Conservation (phyloP, 2,113 vertebrate species). For the Agapornis roseicollis region DNA sequence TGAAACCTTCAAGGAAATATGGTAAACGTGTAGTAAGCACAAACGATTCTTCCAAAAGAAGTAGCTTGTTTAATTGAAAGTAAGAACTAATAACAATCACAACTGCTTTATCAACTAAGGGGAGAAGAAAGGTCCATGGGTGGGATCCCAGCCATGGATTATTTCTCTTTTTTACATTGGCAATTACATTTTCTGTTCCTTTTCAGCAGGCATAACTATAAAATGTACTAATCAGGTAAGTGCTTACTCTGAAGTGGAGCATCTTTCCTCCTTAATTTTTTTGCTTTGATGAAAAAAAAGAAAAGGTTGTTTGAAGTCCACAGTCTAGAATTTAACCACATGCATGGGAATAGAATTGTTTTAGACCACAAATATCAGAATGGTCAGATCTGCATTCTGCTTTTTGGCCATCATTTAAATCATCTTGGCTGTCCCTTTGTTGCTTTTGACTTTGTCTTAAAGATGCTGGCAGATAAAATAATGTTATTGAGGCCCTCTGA, state of each 20-base stretch:
- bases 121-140: neutral
- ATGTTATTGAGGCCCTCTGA: neutral
- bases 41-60: neutral
- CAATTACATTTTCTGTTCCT: neutral
- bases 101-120: neutral
- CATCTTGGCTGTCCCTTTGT: neutral
- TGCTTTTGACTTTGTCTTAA: neutral
- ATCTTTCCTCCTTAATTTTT: neutral
- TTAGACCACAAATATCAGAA: neutral
- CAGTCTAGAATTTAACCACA: neutral
- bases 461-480: neutral
- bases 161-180: neutral
- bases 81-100: neutral
- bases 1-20: neutral
- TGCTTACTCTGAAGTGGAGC: neutral
- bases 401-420: neutral
- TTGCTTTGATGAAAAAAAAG: neutral
- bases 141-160: neutral
- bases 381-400: neutral
- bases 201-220: neutral
- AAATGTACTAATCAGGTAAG: neutral
- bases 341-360: neutral
- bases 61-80: neutral
- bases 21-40: neutral
- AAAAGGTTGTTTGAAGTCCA: neutral